These are phyloP conservation scores for Xenotilapia caudafasciata DNA, from an alignment of 2,113 vertebrate genomes.

Conservation along the genomic window DNA sequence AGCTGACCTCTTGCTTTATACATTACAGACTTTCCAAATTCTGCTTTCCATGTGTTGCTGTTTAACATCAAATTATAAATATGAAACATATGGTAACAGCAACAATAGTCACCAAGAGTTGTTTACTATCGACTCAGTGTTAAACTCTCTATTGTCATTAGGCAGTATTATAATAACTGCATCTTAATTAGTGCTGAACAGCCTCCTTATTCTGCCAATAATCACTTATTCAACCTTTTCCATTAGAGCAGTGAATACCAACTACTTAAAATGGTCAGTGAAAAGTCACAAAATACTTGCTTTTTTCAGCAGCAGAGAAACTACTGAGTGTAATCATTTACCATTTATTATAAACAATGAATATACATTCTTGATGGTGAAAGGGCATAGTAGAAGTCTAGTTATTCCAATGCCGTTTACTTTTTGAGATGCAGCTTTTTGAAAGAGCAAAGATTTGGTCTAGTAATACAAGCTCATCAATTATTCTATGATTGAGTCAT, in stretches of 20 bases:
- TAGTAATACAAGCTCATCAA: not conserved
- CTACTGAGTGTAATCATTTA: not conserved
- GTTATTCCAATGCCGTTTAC: not conserved
- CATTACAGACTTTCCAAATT: not conserved
- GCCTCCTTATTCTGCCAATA: not conserved
- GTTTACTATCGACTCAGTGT: not conserved
- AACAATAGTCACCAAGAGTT: not conserved
- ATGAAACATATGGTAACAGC: not conserved
- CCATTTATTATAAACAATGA: not conserved
- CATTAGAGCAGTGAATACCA: not conserved
- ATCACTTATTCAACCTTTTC: not conserved
- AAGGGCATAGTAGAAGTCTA: not conserved
- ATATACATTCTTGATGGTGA: not conserved
- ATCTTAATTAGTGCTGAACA: not conserved
- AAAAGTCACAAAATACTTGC: not conserved
- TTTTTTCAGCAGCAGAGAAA: not conserved
- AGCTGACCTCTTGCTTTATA: not conserved
- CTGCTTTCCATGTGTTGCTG: not conserved
- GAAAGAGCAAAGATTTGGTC: not conserved
- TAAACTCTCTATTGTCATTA: not conserved
- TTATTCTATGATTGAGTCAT: not conserved
- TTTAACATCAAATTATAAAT: not conserved
- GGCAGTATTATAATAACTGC: not conserved
- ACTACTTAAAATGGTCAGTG: not conserved
- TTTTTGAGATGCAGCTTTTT: not conserved